A percentile compares a stretch with the other conserved stretches of the same genome.
Conservation (phyloP, 2,888 invertebrate genomes). For the Cephus runcator region DNA sequence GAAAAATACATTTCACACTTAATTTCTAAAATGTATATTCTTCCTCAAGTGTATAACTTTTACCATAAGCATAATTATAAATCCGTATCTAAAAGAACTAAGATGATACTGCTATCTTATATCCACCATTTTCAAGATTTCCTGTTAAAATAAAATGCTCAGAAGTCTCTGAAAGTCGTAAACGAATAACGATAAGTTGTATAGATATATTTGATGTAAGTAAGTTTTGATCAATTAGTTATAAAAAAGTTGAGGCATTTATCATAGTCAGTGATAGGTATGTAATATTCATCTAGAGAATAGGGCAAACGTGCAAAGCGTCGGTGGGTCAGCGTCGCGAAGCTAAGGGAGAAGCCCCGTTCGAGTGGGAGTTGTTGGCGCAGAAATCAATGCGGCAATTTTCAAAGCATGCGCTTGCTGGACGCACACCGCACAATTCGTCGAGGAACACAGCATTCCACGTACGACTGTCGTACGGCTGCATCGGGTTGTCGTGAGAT, state of each 20-base stretch:
- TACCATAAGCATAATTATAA: not conserved
- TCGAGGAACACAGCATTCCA: not conserved
- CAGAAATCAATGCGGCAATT: conserved; percentile 64
- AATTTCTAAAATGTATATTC: not conserved
- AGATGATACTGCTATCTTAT: not conserved
- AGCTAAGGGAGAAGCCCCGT: not conserved
- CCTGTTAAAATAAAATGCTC: not conserved
- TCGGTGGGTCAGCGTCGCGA: not conserved
- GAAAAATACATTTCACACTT: not conserved
- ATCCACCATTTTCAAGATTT: not conserved
- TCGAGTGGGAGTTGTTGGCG: conserved; percentile 45
- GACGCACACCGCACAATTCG: conserved; percentile 8
- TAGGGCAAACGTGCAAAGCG: not conserved
- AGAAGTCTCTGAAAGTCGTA: not conserved
- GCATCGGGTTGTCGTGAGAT: not conserved
- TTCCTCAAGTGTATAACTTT: not conserved
- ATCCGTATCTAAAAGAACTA: not conserved
- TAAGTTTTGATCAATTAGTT: not conserved
- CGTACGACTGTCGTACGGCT: not conserved
- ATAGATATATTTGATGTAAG: not conserved
- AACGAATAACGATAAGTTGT: not conserved
- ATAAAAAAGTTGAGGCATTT: not conserved
- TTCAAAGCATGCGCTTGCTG: conserved; percentile 59
- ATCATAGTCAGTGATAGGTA: not conserved
- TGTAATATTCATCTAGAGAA: not conserved